Evolutionary conservation across 2,797 vertebrate species (phyloP), one percentile per base, ranked within the genome.

Genomic region (Bovichtus variegatus): DNA sequence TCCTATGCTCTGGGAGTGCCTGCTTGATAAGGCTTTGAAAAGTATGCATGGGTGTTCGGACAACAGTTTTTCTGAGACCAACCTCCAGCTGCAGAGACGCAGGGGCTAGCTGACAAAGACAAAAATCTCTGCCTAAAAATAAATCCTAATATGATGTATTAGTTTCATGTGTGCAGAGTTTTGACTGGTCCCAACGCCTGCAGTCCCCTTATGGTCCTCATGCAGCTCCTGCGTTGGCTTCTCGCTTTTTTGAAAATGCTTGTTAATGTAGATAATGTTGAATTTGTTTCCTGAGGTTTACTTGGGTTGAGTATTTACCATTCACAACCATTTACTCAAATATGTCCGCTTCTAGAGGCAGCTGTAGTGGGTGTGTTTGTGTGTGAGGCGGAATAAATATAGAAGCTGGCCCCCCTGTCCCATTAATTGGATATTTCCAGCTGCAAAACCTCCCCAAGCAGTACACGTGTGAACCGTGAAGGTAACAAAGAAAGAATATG

Each of bases 401-500:
- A 81, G 51, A 86, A 80, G 38, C 62, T 76, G 50, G 13, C 47
- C 71, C 76, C 75, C 74, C 76, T 36, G 23, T 81, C 72, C 66
- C 80, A 87, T 89, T 92, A 93, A 93, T 79, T 83, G 74, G 71
- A 82, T 90, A 85, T 90, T 88, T 65, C 87, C 82, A 74, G 72
- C 77, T 82, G 86, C 74, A 83, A 63, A 85, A 87, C 71, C 38
- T 83, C 86, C 87, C 74, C 72, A 27, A 85, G 88, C 85, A 41
- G 68, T 73, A 71, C 82, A 91, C 88, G 84, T 87, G 89, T 87
- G 91, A 90, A 89, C 81, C 61, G 43, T 85, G 84, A 88, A 90
- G 76, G 83, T 82, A 80, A 74, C 58, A 90, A 67, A 57, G n/a
- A 58, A 70, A 78, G 54, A 67, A n/a, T 59, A 8, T 9, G 25